A percentile compares a stretch with the other conserved stretches of the same genome.
Evolutionary conservation across 2,113 vertebrate species (phyloP).

Genomic region (Drymodes brunneopygia): DNA sequence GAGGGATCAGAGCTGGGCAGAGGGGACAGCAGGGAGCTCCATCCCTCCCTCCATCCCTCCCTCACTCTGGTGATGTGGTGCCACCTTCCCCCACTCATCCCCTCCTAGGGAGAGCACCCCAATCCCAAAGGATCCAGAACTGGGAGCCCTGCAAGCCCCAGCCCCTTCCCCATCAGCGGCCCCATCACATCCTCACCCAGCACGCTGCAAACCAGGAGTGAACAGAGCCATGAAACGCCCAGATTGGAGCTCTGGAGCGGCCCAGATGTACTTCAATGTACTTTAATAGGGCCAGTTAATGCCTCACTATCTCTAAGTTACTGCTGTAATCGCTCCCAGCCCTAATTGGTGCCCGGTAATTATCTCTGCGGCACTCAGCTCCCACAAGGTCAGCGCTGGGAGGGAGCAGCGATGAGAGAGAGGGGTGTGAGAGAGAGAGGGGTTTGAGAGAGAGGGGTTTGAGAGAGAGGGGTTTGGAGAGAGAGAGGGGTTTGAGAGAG

Average conservation of each 20-base stretch:
- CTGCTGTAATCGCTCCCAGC: neutral
- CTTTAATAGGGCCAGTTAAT: neutral
- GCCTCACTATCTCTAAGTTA: neutral
- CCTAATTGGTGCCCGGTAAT: neutral
- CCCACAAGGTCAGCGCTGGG: neutral
- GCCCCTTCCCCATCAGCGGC: neutral
- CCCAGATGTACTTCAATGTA: rapidly evolving
- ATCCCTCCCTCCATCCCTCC: too few relatives aligned
- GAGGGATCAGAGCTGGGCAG: neutral
- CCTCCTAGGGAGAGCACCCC: neutral
- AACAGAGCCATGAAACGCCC: rapidly evolving
- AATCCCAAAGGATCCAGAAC: rapidly evolving
- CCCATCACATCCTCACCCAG: rapidly evolving
- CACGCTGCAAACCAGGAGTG: rapidly evolving
- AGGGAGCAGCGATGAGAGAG: rapidly evolving
- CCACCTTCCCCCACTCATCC: too few relatives aligned
- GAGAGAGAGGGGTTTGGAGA: too few relatives aligned
- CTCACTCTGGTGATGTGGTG: too few relatives aligned
- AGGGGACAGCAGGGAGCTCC: too few relatives aligned
- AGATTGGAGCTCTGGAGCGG: rapidly evolving
- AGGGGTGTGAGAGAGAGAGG: too few relatives aligned
- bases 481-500: too few relatives aligned
- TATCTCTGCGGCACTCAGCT: neutral
- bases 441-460: too few relatives aligned
- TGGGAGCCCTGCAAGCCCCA: neutral